Conservation (phyloP, 2,113 vertebrate species). For the Hypocryptadius cinnamomeus region DNA sequence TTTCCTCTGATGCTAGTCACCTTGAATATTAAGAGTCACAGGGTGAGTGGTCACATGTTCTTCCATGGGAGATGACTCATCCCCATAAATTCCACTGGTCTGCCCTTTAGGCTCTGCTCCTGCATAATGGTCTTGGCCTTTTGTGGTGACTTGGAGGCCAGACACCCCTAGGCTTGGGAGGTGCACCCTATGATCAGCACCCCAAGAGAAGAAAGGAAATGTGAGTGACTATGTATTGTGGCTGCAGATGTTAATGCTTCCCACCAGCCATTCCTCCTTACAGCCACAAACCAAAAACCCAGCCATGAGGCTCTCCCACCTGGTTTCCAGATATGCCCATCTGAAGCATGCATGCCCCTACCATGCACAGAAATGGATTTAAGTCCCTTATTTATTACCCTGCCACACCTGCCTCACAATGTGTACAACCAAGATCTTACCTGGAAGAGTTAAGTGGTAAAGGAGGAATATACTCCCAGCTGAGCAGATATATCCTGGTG, state of each 20-base stretch:
- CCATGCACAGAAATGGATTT: neutral
- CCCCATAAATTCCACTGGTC: neutral
- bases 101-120: neutral
- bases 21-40: neutral
- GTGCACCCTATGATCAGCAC: neutral
- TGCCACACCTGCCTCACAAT: neutral
- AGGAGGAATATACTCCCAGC: neutral
- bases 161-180: neutral
- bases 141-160: neutral
- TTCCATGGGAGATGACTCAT: neutral
- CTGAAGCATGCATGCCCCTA: neutral
- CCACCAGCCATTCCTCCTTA: fast-evolving
- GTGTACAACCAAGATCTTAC: neutral
- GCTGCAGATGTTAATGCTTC: neutral
- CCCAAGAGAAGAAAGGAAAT: neutral
- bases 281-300: neutral
- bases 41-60: neutral
- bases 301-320: neutral
- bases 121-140: fast-evolving
- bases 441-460: neutral
- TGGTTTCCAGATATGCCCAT: neutral
- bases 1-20: neutral
- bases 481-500: neutral
- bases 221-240: neutral
- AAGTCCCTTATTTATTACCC: neutral